phyloP scores from a whole-genome alignment of 2,888 invertebrate species.

The Himalopsyche kuldschensis region DNA sequence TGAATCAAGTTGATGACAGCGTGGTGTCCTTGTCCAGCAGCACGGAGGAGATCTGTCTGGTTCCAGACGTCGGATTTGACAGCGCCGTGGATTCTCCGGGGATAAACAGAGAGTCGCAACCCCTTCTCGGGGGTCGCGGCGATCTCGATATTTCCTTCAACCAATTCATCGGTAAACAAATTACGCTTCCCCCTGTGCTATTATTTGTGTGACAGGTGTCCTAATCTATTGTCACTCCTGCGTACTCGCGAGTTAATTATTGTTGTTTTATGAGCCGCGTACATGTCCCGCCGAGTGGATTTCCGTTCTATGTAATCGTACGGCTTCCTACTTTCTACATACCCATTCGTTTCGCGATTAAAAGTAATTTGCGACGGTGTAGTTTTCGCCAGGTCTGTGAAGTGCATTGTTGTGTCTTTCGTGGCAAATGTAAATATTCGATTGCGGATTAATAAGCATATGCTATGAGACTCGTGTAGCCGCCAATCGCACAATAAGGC shows the following conservation, averaged over 20 bases:
- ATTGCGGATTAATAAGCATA: slow-evolving; percentile 9
- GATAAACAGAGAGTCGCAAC: slow-evolving; percentile 89
- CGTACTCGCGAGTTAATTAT: slow-evolving; percentile 21
- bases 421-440: slow-evolving; percentile 24
- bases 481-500: not conserved
- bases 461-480: not conserved
- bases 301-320: slow-evolving; percentile 20
- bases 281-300: slow-evolving; percentile 12
- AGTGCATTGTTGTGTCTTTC: slow-evolving; percentile 19
- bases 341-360: not conserved
- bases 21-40: slow-evolving; percentile 63
- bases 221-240: slow-evolving; percentile 10
- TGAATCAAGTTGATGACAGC: slow-evolving; percentile 60
- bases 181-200: not conserved
- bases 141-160: slow-evolving; percentile 75
- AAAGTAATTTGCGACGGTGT: slow-evolving; percentile 15
- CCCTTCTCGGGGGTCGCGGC: slow-evolving; percentile 83
- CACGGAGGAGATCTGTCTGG: slow-evolving; percentile 72
- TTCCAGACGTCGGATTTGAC: slow-evolving; percentile 83
- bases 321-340: slow-evolving; percentile 29
- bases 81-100: slow-evolving; percentile 82
- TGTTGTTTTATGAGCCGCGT: not conserved
- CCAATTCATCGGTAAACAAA: slow-evolving; percentile 76
- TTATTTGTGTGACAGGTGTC: slow-evolving; percentile 11
- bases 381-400: slow-evolving; percentile 6